These are phyloP conservation scores for Echeneis naucrates DNA, from an alignment of 2,797 vertebrate species.

Conservation along the genomic window DNA sequence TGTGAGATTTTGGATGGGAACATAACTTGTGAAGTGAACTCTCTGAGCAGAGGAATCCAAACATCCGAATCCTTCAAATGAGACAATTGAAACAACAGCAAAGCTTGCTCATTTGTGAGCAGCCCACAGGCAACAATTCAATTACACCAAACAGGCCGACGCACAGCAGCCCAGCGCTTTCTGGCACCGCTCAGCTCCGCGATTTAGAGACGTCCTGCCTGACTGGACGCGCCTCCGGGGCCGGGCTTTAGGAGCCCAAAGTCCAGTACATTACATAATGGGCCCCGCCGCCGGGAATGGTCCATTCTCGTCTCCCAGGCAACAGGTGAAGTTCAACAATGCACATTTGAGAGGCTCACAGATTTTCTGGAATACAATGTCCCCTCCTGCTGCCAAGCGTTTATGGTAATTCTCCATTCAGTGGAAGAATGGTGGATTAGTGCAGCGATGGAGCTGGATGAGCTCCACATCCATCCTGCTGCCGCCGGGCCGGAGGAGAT, in stretches of 20 bases:
- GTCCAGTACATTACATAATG: slow-evolving; percentile 68
- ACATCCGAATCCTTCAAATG: slow-evolving; percentile 45
- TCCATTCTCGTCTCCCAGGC: slow-evolving; percentile 62
- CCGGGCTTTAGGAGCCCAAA: slow-evolving; percentile 50
- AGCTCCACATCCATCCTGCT: slow-evolving; percentile 60
- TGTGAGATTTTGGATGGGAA: slow-evolving; percentile 11
- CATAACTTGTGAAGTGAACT: slow-evolving; percentile 13
- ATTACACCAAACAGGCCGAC: slow-evolving; percentile 56
- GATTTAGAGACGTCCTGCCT: slow-evolving; percentile 47
- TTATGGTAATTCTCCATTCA: slow-evolving; percentile 81
- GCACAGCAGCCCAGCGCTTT: slow-evolving; percentile 26
- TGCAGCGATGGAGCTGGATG: slow-evolving; percentile 72
- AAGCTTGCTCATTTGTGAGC: slow-evolving; percentile 49
- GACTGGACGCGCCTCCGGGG: slow-evolving; percentile 48
- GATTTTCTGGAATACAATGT: slow-evolving; percentile 74
- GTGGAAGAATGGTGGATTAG: slow-evolving; percentile 79
- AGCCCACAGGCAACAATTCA: slow-evolving; percentile 68
- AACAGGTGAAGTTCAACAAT: slow-evolving; percentile 80
- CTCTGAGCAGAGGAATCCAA: slow-evolving; percentile 29
- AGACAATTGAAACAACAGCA: slow-evolving; percentile 46
- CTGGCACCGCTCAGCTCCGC: slow-evolving; percentile 46
- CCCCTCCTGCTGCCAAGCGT: slow-evolving; percentile 70
- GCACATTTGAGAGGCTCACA: slow-evolving; percentile 64
- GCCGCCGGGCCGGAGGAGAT: slow-evolving; percentile 39
- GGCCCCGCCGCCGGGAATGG: slow-evolving; percentile 45